Conservation (phyloP, 1,140 invertebrate species). For the Charaxes varanes region DNA sequence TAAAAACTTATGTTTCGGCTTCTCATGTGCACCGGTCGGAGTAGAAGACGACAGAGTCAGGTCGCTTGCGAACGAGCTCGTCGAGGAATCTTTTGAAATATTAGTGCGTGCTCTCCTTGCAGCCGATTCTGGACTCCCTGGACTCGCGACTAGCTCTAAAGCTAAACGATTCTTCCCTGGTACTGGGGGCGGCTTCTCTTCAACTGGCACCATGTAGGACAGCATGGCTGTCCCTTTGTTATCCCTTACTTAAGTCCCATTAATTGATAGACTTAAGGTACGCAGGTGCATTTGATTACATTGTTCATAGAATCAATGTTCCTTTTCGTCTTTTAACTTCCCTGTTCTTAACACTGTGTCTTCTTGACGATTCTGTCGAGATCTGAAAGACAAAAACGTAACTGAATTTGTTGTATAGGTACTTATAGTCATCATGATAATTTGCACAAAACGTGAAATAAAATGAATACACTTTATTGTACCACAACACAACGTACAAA, state of each 20-base stretch:
- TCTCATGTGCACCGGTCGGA: slow-evolving; percentile 71
- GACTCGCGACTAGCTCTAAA: slow-evolving; percentile 56
- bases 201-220: slow-evolving; percentile 79
- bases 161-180: slow-evolving; percentile 72
- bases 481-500: no score
- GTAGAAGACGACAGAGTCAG: slow-evolving; percentile 75
- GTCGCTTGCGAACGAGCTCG: slow-evolving; percentile 75
- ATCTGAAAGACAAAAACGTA: slow-evolving; percentile 5
- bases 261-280: neutral
- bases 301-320: slow-evolving; percentile 4
- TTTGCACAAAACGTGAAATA: no score
- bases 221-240: slow-evolving; percentile 68
- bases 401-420: slow-evolving; percentile 5
- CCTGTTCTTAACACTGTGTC: neutral
- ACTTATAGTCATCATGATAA: no score
- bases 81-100: slow-evolving; percentile 75
- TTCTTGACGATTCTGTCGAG: slow-evolving; percentile 1
- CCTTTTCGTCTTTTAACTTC: no score
- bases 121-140: slow-evolving; percentile 45
- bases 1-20: slow-evolving; percentile 75
- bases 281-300: slow-evolving; percentile 8
- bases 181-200: slow-evolving; percentile 77
- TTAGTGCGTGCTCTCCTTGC: slow-evolving; percentile 46
- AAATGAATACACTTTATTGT: no score
- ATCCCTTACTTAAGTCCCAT: slow-evolving; percentile 9